A percentile compares a stretch with the other conserved stretches of the same genome.
phyloP scores from a whole-genome alignment of 2,797 vertebrate genomes.

The Orestias chungarensis region DNA sequence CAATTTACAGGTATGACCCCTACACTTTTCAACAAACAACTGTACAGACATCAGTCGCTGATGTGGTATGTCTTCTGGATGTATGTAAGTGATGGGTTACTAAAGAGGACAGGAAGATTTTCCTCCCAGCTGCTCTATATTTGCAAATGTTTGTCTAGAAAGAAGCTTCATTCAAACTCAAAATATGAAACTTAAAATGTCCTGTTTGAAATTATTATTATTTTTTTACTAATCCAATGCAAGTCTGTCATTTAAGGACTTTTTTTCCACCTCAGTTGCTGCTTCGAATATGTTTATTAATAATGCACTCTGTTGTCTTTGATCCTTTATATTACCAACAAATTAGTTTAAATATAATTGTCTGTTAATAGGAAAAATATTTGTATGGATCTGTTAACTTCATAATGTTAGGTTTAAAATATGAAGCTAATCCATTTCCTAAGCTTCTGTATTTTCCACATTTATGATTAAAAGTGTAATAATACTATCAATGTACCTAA shows the following conservation, averaged over 20 bases:
- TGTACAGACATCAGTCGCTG: too few relatives aligned
- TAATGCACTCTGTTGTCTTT: neutral
- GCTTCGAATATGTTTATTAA: neutral
- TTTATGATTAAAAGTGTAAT: constrained; percentile 37
- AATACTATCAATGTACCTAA: constrained; percentile 59
- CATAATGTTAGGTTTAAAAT: constrained; percentile 35
- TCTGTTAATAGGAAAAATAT: constrained; percentile 11
- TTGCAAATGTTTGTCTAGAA: neutral
- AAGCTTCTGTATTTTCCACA: constrained; percentile 30
- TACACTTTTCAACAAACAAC: too few relatives aligned
- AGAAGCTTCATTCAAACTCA: neutral
- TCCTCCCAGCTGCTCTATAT: neutral
- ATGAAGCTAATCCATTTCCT: constrained; percentile 25
- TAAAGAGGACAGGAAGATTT: neutral
- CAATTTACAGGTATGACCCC: too few relatives aligned
- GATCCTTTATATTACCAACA: neutral
- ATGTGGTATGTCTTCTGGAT: neutral
- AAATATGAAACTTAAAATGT: neutral
- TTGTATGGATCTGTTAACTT: constrained; percentile 24
- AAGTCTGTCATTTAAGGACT: neutral
- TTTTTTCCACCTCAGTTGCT: neutral
- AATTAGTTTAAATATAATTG: constrained; percentile 8
- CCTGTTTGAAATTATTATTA: neutral
- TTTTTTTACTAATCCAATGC: neutral
- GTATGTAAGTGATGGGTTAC: neutral